Evolutionary conservation across 2,113 vertebrate species (phyloP), one percentile per base, ranked within the genome.

Genomic region (Pseudorectes ferrugineus): DNA sequence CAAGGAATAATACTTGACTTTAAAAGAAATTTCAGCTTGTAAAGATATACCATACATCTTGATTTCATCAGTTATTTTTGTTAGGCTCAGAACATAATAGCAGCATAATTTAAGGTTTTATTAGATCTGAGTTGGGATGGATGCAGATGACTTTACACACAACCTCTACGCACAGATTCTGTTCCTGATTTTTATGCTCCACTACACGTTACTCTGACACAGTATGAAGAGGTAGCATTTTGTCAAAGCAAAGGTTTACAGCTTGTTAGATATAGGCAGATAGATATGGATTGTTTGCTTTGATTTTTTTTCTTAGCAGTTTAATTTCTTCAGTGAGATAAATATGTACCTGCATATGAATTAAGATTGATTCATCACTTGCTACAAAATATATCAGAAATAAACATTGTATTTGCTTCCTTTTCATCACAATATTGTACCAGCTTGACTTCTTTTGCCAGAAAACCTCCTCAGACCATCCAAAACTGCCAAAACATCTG

Each of bases 371-470:
- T 87, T 83, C 54, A 66, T 77, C 18, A n/a, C 26, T 94, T 2
- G 4, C 52, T 89, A 62, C 28, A 65, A 95, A 95, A 92, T 79
- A 89, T 65, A 75, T 85, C 40, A 66, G 79, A 88, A 96, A 72
- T 75, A 83, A 92, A 83, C 84, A 85, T 71, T 45, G 14, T 91
- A 91, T 75, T 89, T 74, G 16, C 24, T 91, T 95, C 58, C 54
- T 77, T 88, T 95, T 96, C 65, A 93, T 94, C 75, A 85, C 66
- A 90, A 72, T 96, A 92, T 86, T 93, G 58, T 77, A 93, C 19
- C n/a, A 88, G n/a, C 43, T 92, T 93, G 76, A 90, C 38, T 51
- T 35, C 13, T 79, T 82, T 85, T 85, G 70, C 79, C 87, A 97
- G 89, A 63, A 72, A 88, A 61, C 77, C 20, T 91, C 55, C 67